Conservation (phyloP, 92 coral and sea anemone species). For the Ricordea florida region DNA sequence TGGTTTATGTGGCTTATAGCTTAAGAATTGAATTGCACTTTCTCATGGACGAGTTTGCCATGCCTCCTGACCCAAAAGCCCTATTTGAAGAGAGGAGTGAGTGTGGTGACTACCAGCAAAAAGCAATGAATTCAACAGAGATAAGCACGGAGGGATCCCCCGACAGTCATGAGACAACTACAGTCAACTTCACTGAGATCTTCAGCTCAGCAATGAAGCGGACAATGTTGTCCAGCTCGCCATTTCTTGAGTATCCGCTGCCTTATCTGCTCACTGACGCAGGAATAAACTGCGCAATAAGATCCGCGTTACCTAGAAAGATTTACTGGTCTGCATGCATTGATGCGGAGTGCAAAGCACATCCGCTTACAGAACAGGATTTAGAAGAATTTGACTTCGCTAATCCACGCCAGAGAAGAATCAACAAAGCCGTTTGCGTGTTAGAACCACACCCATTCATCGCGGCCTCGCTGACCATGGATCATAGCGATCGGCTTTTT, state of each 20-base stretch:
- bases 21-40: slow-evolving; percentile 83
- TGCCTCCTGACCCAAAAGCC: slow-evolving; percentile 67
- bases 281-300: slow-evolving; percentile 73
- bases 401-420: slow-evolving; percentile 39
- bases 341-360: neutral
- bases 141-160: too few species aligned
- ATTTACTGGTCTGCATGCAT: slow-evolving; percentile 84
- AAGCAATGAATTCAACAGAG: too few species aligned
- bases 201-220: slow-evolving; percentile 68
- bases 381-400: slow-evolving; percentile 71
- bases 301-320: slow-evolving; percentile 67
- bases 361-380: slow-evolving; percentile 75
- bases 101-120: too few species aligned
- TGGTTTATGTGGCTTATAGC: slow-evolving; percentile 86
- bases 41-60: slow-evolving; percentile 92
- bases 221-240: slow-evolving; percentile 78
- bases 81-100: neutral
- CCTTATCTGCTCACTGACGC: slow-evolving; percentile 83
- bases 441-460: slow-evolving; percentile 77
- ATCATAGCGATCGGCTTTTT: slow-evolving; percentile 32
- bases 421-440: slow-evolving; percentile 46
- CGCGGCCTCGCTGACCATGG: slow-evolving; percentile 64
- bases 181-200: slow-evolving; percentile 19
- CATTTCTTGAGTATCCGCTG: slow-evolving; percentile 78
- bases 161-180: too few species aligned